Evolutionary conservation across 2,113 vertebrate genomes (phyloP).

Genomic region (Pteropus alecto): DNA sequence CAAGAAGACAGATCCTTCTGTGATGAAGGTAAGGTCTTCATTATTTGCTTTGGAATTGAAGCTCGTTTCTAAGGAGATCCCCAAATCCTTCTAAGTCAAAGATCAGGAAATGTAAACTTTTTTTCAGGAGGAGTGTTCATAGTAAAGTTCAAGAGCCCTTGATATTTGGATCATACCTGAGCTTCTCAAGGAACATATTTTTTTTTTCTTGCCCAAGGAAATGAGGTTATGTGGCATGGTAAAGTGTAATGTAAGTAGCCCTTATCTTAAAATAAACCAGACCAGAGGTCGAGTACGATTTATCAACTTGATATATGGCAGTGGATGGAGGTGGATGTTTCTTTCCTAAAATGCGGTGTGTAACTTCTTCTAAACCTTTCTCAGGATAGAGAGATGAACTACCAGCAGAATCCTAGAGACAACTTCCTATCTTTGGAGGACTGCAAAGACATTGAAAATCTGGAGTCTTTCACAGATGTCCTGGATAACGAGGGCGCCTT

Average conservation of each 20-base stretch:
- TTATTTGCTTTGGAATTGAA: slow-evolving; percentile 46
- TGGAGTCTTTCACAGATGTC: slow-evolving; percentile 92
- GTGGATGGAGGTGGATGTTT: background rate
- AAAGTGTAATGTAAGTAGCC: slow-evolving; percentile 14
- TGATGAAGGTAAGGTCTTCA: slow-evolving; percentile 32
- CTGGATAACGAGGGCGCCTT: slow-evolving; percentile 90
- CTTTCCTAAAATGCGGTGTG: slow-evolving; percentile 10
- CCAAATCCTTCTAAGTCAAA: slow-evolving; percentile 19
- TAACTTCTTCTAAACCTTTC: slow-evolving; percentile 37
- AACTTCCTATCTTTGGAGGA: slow-evolving; percentile 90
- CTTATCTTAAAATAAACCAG: slow-evolving; percentile 60
- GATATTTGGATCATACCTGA: slow-evolving; percentile 28
- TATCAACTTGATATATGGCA: background rate
- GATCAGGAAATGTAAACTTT: slow-evolving; percentile 9
- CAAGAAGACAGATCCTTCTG: slow-evolving; percentile 14
- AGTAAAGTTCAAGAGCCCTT: slow-evolving; percentile 36
- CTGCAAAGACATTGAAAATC: slow-evolving; percentile 93
- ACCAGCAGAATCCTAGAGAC: slow-evolving; percentile 94
- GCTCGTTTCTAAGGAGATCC: slow-evolving; percentile 23
- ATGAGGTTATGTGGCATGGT: background rate
- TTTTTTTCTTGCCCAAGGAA: background rate
- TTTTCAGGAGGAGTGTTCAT: slow-evolving; percentile 25
- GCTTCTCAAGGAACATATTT: background rate
- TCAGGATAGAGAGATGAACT: slow-evolving; percentile 96
- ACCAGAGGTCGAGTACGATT: background rate